phyloP scores from a whole-genome alignment of 2,888 invertebrate genomes.

The Watsonalla cultraria region DNA sequence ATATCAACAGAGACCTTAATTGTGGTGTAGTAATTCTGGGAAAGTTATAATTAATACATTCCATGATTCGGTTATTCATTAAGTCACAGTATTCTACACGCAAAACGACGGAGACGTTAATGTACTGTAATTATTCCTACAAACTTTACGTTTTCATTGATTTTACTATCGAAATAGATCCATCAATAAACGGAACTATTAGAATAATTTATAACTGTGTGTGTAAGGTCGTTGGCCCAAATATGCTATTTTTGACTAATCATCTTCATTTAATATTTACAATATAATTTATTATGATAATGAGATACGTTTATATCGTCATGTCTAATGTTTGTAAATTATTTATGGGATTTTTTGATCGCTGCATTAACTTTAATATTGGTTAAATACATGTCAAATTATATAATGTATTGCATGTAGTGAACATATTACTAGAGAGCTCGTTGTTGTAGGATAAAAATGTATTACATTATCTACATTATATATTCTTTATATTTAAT shows the following conservation, averaged over 20 bases:
- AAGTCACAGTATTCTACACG: not conserved
- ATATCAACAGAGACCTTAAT: not conserved
- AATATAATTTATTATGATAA: not conserved
- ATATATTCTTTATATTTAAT: too few relatives aligned
- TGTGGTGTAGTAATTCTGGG: not conserved
- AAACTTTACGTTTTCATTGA: too few relatives aligned
- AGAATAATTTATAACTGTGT: too few relatives aligned
- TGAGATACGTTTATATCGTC: not conserved
- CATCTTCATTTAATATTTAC: not conserved
- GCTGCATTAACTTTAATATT: not conserved
- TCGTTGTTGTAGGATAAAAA: too few relatives aligned
- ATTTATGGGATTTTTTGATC: not conserved
- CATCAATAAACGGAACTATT: too few relatives aligned
- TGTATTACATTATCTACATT: too few relatives aligned
- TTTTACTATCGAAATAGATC: too few relatives aligned
- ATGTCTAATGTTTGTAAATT: not conserved
- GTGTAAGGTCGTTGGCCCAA: not conserved
- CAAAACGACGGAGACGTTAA: not conserved
- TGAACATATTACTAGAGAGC: too few relatives aligned
- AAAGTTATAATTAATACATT: constrained; percentile 1
- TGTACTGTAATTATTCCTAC: too few relatives aligned
- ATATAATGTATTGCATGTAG: too few relatives aligned
- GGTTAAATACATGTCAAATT: not conserved
- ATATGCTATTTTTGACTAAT: not conserved
- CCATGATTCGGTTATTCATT: not conserved